Evolutionary conservation across 2,888 invertebrate species (phyloP).

Genomic region (Phyllotreta cruciferae): DNA sequence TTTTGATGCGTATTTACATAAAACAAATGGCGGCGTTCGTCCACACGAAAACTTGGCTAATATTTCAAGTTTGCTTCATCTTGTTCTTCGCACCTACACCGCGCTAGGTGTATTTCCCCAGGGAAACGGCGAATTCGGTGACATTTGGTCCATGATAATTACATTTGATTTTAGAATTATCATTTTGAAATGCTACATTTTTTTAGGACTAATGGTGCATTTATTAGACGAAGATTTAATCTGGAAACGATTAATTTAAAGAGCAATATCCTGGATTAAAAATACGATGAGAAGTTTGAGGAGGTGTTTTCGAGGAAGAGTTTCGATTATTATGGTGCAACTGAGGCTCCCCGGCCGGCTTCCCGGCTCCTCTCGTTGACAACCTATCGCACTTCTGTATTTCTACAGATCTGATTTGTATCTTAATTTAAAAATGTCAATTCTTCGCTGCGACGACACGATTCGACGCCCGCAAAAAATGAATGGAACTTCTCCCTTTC

Average conservation of each 20-base stretch:
- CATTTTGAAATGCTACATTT: too few species aligned
- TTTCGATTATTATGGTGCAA: slow-evolving; percentile 14
- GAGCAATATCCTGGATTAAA: too few species aligned
- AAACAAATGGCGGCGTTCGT: slow-evolving; percentile 62
- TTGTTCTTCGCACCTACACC: slow-evolving; percentile 51
- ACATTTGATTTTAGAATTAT: too few species aligned
- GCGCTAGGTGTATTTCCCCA: slow-evolving; percentile 59
- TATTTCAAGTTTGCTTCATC: slow-evolving; percentile 57
- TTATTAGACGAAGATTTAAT: too few species aligned
- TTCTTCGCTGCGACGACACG: slow-evolving; percentile 36
- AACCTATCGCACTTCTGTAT: slow-evolving; percentile 53
- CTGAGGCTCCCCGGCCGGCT: neutral
- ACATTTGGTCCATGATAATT: slow-evolving; percentile 19
- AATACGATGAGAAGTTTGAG: too few species aligned
- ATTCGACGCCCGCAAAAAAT: slow-evolving; percentile 17
- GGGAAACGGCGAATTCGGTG: slow-evolving; percentile 47
- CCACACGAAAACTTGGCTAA: slow-evolving; percentile 63
- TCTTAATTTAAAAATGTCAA: slow-evolving; percentile 56
- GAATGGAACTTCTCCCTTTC: slow-evolving; percentile 10
- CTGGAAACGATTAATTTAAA: neutral
- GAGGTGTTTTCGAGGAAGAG: neutral
- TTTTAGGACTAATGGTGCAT: too few species aligned
- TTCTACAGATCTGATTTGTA: slow-evolving; percentile 52
- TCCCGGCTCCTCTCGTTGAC: slow-evolving; percentile 42
- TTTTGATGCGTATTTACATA: slow-evolving; percentile 62